These are phyloP conservation scores for Sturmia bella DNA, from an alignment of 2,888 invertebrate species.

Conservation along the genomic window DNA sequence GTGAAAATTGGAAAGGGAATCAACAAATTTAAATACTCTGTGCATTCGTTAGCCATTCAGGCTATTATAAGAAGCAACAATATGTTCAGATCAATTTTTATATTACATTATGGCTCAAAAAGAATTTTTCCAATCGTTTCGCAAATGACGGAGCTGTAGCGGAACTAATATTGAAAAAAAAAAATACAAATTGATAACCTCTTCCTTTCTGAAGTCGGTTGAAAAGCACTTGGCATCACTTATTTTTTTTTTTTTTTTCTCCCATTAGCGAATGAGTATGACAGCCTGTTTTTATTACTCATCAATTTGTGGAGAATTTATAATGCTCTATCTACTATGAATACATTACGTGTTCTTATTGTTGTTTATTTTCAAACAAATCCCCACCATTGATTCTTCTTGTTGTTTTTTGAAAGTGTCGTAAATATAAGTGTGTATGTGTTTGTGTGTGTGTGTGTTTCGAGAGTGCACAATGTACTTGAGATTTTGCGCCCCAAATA, in stretches of 20 bases:
- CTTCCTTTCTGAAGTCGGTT: no score
- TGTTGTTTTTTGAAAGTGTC: slow-evolving; percentile 25
- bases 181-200: no score
- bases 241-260: no score
- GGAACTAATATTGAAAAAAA: no score
- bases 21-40: no score
- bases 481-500: slow-evolving; percentile 60
- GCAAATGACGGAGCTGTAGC: no score
- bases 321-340: slow-evolving; percentile 8
- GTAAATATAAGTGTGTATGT: background rate
- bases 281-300: slow-evolving; percentile 28
- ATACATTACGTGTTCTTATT: background rate
- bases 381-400: slow-evolving; percentile 33
- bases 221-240: slow-evolving; percentile 26
- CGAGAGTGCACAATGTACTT: slow-evolving; percentile 33
- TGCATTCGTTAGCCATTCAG: no score
- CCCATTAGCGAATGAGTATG: background rate
- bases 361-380: background rate
- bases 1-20: no score
- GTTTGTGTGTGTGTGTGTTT: background rate
- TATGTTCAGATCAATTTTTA: no score
- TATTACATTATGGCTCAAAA: no score
- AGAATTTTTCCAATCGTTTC: no score
- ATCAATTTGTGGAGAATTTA: slow-evolving; percentile 8
- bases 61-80: no score